Evolutionary conservation across 2,797 vertebrate genomes (phyloP), one percentile per base, ranked within the genome.

Genomic region (Telmatherina bonti): DNA sequence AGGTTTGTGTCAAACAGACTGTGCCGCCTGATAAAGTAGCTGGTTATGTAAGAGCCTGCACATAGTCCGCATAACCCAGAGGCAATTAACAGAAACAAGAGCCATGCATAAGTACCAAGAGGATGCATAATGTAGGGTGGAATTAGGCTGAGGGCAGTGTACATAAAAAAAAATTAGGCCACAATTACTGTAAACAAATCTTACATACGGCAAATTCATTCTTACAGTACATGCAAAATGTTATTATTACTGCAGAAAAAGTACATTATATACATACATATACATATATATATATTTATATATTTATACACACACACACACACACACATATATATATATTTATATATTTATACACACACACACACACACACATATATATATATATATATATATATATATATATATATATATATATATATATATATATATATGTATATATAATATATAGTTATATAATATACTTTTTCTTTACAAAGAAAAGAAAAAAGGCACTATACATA

Each of bases 1-100:
- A 67, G 36, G 67, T 56, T 63, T 24, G 56, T 45, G 74, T 69
- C 26, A 62, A 59, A 27, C 51, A 64, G 38, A 36, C 43, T 75
- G 33, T 49, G 53, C 70, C 75, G 61, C 45, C 65, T 27, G 35
- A 26, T 16, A 43, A 38, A 60, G 54, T 49, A 65, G 51, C 22
- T 2, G 16, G 49, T 33, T 27, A 61, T 56, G 70, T 31, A 67
- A 67, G 33, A 41, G 57, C 58, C 36, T 61, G 55, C 55, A 33
- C 15, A 30, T 66, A 53, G 41, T 54, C 27, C 45, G 41, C 60
- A 57, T 74, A 54, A 61, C 52, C 57, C 55, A 64, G 60, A 82
- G 24, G 69, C 36, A 84, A 86, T 88, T 85, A 86, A 61, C 49
- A 60, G 55, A 74, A 77, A 82, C 68, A 83, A 41, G 53, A 57